Evolutionary conservation across 2,113 vertebrate species (phyloP).

Genomic region (Nerophis lumbriciformis): DNA sequence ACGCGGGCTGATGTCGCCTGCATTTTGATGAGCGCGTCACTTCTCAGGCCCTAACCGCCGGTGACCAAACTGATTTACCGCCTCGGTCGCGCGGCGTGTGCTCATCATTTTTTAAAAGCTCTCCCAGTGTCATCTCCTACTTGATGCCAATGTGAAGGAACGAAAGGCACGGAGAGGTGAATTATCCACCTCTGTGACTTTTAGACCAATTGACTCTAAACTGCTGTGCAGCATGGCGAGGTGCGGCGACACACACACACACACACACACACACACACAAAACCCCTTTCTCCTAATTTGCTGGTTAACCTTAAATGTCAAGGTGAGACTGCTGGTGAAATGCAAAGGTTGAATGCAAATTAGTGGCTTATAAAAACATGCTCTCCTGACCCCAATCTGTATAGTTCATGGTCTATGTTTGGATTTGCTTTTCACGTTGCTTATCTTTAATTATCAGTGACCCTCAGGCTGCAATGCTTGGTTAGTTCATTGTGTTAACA

Average conservation of each 20-base stretch:
- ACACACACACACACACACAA: neutral
- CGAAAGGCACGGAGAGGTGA: conserved; percentile 63
- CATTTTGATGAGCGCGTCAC: conserved; percentile 62
- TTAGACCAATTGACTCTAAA: conserved; percentile 66
- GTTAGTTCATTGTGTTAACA: conserved; percentile 46
- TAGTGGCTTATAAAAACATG: conserved; percentile 42
- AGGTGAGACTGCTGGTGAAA: conserved; percentile 51
- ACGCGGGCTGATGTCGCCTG: conserved; percentile 38
- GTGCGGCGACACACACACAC: conserved; percentile 23
- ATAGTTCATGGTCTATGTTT: conserved; percentile 57
- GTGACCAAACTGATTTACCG: conserved; percentile 59
- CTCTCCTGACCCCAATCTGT: conserved; percentile 53
- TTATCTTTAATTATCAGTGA: conserved; percentile 60
- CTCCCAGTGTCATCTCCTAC: conserved; percentile 69
- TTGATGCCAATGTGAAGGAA: conserved; percentile 64
- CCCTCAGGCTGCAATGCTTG: conserved; percentile 38
- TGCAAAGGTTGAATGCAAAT: conserved; percentile 64
- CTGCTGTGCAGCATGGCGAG: conserved; percentile 32
- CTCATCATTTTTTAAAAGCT: conserved; percentile 67
- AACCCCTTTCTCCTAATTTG: conserved; percentile 41
- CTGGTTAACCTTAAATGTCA: conserved; percentile 68
- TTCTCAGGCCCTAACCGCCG: neutral
- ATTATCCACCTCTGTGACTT: conserved; percentile 64
- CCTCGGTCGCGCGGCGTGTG: conserved; percentile 50
- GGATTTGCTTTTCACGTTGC: conserved; percentile 55